A percentile compares a stretch with the other conserved stretches of the same genome.
Evolutionary conservation across 2,113 vertebrate species (phyloP).

Genomic region (Pseudorasbora parva): DNA sequence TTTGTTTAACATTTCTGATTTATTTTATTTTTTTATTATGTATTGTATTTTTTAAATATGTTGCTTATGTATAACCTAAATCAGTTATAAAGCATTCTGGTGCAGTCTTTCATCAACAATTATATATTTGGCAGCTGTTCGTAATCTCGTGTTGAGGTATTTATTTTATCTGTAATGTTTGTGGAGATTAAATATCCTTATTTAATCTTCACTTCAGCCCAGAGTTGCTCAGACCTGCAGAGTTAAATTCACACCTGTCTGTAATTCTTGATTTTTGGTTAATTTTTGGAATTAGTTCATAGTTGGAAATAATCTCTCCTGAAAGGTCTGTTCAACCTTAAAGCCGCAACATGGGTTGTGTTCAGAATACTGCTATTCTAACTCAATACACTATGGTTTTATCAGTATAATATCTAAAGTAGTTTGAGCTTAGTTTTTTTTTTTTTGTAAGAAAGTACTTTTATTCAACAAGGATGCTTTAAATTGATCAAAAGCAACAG

Average conservation of each 20-base stretch:
- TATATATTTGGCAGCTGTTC: constrained; percentile 76
- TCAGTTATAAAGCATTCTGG: constrained; percentile 67
- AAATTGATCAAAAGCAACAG: neutral
- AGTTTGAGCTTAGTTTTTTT: neutral
- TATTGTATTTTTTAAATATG: constrained; percentile 68
- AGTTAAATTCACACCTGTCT: neutral
- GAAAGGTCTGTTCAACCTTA: neutral
- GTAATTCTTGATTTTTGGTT: neutral
- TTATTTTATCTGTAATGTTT: neutral
- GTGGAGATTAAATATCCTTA: neutral
- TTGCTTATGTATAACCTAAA: constrained; percentile 64
- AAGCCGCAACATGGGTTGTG: neutral
- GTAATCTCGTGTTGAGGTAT: constrained; percentile 62
- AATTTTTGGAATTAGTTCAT: no score
- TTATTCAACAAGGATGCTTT: neutral
- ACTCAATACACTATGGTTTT: neutral
- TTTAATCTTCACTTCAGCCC: neutral
- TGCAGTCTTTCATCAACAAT: constrained; percentile 67
- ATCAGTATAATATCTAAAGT: no score
- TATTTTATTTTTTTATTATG: constrained; percentile 63
- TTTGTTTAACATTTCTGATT: constrained; percentile 45
- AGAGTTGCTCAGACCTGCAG: neutral
- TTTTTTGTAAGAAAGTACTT: neutral
- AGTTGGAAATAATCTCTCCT: neutral
- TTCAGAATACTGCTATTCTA: neutral